Evolutionary conservation across 2,797 vertebrate genomes (phyloP).

Genomic region (Paguma larvata): DNA sequence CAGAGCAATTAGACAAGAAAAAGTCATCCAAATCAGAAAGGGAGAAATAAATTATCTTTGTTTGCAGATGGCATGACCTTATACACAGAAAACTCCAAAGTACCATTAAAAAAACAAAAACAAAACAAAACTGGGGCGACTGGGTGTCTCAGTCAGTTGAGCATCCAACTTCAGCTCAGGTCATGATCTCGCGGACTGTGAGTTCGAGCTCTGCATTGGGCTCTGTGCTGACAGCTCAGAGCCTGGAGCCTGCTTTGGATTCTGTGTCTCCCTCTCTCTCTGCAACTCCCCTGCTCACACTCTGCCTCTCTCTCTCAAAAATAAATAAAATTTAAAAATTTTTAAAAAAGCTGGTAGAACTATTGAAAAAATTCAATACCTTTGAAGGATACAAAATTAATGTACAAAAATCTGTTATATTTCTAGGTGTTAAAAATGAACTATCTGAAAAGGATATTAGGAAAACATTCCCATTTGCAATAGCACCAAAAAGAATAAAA

Average conservation of each 20-base stretch:
- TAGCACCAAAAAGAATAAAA: neutral
- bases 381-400: neutral
- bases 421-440: neutral
- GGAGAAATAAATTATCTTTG: neutral
- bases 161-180: too few relatives aligned
- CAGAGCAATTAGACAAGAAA: neutral
- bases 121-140: too few relatives aligned
- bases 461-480: neutral
- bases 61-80: neutral
- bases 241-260: too few relatives aligned
- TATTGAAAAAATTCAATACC: neutral
- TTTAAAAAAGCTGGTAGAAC: neutral
- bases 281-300: too few relatives aligned
- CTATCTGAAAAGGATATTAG: neutral
- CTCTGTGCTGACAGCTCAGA: too few relatives aligned
- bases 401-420: neutral
- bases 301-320: too few relatives aligned
- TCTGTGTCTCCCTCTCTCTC: too few relatives aligned
- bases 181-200: too few relatives aligned
- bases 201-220: too few relatives aligned
- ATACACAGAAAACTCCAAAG: neutral
- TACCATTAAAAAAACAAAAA: neutral
- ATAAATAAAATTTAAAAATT: too few relatives aligned
- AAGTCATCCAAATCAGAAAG: neutral
- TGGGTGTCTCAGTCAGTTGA: too few relatives aligned